These are phyloP conservation scores for Octopus bimaculoides DNA, from an alignment of 1,140 invertebrate species.

Conservation along the genomic window DNA sequence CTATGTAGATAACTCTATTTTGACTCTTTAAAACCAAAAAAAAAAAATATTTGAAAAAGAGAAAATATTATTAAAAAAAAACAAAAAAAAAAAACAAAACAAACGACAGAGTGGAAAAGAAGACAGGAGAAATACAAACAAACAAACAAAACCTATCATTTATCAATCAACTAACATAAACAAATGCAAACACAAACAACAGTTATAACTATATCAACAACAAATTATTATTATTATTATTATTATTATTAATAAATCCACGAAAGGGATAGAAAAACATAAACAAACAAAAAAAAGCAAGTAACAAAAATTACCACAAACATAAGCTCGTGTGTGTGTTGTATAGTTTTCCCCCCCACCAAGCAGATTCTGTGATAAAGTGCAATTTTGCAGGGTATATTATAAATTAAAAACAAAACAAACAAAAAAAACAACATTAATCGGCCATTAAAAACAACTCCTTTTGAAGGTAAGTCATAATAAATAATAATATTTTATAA, in stretches of 20 bases:
- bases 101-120: too few relatives aligned
- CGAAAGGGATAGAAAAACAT: not conserved
- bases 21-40: not conserved
- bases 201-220: too few relatives aligned
- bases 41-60: not conserved
- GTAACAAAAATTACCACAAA: not conserved
- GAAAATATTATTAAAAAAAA: not conserved
- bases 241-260: not conserved
- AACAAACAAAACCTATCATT: too few relatives aligned
- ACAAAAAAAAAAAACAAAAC: not conserved
- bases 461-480: not conserved
- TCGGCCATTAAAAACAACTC: not conserved
- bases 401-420: not conserved
- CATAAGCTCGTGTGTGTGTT: not conserved
- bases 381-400: slow-evolving; percentile 1
- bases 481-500: too few relatives aligned
- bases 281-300: not conserved
- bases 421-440: not conserved
- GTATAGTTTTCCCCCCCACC: not conserved
- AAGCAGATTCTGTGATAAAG: slow-evolving; percentile 14
- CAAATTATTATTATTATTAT: too few relatives aligned
- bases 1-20: slow-evolving; percentile 8
- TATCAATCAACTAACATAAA: too few relatives aligned
- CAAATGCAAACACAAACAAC: too few relatives aligned
- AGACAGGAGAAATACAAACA: too few relatives aligned